phyloP scores from a whole-genome alignment of 2,113 vertebrate genomes.

The Lampris incognitus region DNA sequence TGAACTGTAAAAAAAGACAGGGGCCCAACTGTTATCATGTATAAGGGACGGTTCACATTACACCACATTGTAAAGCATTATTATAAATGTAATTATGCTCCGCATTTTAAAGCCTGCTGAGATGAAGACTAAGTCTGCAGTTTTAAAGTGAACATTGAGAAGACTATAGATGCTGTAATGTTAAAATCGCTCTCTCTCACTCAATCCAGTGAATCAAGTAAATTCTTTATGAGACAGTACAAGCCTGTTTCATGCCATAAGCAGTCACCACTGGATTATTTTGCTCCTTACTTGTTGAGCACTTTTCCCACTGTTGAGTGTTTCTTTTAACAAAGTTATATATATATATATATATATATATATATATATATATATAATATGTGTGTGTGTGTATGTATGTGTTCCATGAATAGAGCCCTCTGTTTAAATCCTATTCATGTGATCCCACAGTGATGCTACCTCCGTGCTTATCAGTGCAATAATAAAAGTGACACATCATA shows the following conservation, averaged over 20 bases:
- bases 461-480: conserved; percentile 29
- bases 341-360: too few species aligned
- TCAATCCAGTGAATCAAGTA: too few species aligned
- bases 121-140: not conserved
- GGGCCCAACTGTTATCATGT: not conserved
- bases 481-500: conserved; percentile 17
- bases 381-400: not conserved
- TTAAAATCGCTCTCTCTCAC: too few species aligned
- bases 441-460: conserved; percentile 35
- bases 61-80: not conserved
- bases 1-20: not conserved
- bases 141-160: conserved; percentile 2
- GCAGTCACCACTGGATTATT: too few species aligned
- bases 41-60: not conserved
- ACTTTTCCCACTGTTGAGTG: too few species aligned
- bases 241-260: too few species aligned
- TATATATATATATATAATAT: too few species aligned
- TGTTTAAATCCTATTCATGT: conserved; percentile 61
- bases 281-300: too few species aligned
- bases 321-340: too few species aligned
- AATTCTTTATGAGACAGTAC: too few species aligned
- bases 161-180: too few species aligned
- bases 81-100: conserved; percentile 15
- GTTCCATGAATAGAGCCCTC: conserved; percentile 55
- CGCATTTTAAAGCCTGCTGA: not conserved